phyloP scores from a whole-genome alignment of 2,113 vertebrate genomes.

The Laterallus jamaicensis region DNA sequence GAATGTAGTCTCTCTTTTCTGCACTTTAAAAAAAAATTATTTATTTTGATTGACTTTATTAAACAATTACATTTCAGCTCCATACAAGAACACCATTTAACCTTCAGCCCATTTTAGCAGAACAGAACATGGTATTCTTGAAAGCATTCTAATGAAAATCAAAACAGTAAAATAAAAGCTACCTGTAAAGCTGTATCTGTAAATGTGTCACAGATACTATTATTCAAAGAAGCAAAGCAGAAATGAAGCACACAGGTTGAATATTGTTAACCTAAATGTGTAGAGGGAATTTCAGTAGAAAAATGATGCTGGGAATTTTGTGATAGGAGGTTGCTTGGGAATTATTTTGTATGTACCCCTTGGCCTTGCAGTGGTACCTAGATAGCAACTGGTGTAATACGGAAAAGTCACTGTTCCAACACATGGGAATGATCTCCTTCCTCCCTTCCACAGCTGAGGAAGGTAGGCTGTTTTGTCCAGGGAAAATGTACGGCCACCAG shows the following conservation, averaged over 20 bases:
- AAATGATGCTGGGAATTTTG: neutral
- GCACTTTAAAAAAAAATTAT: neutral
- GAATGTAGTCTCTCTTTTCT: neutral
- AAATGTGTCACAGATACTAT: accelerated
- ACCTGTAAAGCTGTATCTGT: neutral
- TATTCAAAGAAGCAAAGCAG: neutral
- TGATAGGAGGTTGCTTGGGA: neutral
- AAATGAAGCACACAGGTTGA: neutral
- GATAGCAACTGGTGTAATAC: accelerated
- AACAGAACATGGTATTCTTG: neutral
- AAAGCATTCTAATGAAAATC: neutral
- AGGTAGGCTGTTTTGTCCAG: neutral
- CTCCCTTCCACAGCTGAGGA: neutral
- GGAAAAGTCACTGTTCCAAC: neutral
- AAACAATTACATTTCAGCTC: neutral
- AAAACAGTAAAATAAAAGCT: neutral
- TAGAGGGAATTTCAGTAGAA: neutral
- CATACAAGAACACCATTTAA: neutral
- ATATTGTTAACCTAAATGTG: neutral
- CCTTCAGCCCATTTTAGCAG: neutral
- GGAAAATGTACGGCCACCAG: neutral
- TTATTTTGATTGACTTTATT: neutral
- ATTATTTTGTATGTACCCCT: neutral
- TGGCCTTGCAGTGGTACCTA: neutral
- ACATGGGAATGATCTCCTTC: neutral